These are phyloP conservation scores for Troides aeacus DNA, from an alignment of 2,888 invertebrate species.

Conservation along the genomic window DNA sequence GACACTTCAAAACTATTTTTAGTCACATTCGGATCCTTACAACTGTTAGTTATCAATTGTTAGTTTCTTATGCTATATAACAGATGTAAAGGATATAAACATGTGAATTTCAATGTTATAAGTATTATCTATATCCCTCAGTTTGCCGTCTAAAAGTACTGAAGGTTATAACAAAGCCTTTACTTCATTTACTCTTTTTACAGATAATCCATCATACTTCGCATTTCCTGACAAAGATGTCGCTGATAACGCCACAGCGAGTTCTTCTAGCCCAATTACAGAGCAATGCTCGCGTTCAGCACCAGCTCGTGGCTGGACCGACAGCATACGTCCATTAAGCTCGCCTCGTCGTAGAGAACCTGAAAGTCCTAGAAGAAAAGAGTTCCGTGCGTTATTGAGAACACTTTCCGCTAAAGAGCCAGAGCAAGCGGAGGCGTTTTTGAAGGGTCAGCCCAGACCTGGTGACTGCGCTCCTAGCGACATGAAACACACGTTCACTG, in stretches of 20 bases:
- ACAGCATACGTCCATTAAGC: constrained; percentile 56
- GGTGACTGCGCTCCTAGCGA: constrained; percentile 83
- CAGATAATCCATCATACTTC: constrained; percentile 91
- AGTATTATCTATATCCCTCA: neutral
- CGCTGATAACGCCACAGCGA: constrained; percentile 53
- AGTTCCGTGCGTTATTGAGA: constrained; percentile 80
- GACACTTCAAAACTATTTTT: constrained; percentile 13
- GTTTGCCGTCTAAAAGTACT: neutral
- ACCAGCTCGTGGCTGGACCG: constrained; percentile 82
- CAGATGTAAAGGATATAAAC: neutral
- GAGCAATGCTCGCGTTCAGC: constrained; percentile 84
- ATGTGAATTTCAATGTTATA: neutral
- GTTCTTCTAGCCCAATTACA: constrained; percentile 51
- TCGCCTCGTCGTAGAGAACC: constrained; percentile 65
- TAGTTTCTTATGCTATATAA: neutral
- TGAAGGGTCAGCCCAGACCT: constrained; percentile 85
- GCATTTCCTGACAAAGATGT: constrained; percentile 80
- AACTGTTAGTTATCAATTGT: neutral
- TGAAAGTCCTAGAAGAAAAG: constrained; percentile 72
- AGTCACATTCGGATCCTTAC: constrained; percentile 4
- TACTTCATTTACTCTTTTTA: constrained; percentile 48
- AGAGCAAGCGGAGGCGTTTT: constrained; percentile 83
- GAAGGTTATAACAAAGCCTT: neutral
- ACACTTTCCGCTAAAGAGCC: constrained; percentile 83
- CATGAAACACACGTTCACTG: constrained; percentile 71